Evolutionary conservation across 2,888 invertebrate species (phyloP).

Genomic region (Nezara viridula): DNA sequence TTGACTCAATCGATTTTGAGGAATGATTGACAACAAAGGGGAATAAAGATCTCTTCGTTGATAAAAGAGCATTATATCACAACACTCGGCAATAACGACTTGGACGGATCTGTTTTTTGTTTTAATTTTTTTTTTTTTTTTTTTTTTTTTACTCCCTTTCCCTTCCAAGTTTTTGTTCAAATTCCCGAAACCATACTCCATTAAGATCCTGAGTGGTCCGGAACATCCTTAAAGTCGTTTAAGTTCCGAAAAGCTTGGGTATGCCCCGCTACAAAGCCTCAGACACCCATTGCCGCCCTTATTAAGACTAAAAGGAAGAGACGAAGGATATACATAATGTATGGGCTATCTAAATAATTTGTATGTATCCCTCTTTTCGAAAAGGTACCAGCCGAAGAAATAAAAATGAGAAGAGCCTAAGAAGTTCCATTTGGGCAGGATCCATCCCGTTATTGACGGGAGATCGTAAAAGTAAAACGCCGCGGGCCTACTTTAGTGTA

Average conservation of each 20-base stretch:
- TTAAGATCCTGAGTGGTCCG: conserved; percentile 43
- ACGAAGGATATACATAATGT: conserved; percentile 50
- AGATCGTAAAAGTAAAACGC: conserved; percentile 52
- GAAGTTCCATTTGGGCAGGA: conserved; percentile 44
- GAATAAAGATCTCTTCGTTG: not conserved
- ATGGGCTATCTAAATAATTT: conserved; percentile 51
- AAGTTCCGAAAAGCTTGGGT: not conserved
- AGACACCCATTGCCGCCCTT: conserved; percentile 35
- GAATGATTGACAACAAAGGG: conserved; percentile 17
- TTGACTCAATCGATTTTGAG: not conserved
- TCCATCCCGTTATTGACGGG: conserved; percentile 46
- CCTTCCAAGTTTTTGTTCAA: not conserved
- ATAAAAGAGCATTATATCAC: not conserved
- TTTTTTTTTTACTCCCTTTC: not conserved
- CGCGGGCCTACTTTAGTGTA: conserved; percentile 36
- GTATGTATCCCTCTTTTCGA: conserved; percentile 37
- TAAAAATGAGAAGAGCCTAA: conserved; percentile 25
- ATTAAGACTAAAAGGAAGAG: conserved; percentile 52
- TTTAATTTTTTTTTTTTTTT: not conserved
- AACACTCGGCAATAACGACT: not conserved
- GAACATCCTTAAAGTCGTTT: conserved; percentile 11
- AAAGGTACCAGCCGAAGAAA: conserved; percentile 46
- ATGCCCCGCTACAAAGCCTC: not conserved
- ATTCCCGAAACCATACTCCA: conserved; percentile 39
- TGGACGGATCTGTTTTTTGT: not conserved